phyloP scores from a whole-genome alignment of 2,113 vertebrate species.

The Symphodus melops region DNA sequence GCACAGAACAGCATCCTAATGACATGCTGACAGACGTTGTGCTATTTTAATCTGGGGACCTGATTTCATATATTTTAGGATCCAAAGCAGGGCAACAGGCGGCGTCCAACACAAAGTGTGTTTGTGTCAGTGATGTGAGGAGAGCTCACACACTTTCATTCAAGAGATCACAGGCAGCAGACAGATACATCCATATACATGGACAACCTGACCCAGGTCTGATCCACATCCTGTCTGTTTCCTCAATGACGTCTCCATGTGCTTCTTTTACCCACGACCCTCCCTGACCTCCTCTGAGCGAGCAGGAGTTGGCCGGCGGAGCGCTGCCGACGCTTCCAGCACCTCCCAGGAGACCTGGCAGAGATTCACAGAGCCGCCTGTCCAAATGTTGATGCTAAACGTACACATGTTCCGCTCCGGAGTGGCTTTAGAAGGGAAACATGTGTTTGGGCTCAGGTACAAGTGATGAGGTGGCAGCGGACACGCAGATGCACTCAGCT shows the following conservation, averaged over 20 bases:
- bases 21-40: too few species aligned
- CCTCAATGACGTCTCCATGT: conserved; percentile 1
- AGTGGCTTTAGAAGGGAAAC: conserved; percentile 73
- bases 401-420: conserved; percentile 61
- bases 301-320: conserved; percentile 11
- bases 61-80: too few species aligned
- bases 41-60: too few species aligned
- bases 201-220: too few species aligned
- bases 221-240: conserved; percentile 44
- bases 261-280: conserved; percentile 57
- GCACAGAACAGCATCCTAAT: too few species aligned
- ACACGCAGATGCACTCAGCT: conserved; percentile 59
- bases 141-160: too few species aligned
- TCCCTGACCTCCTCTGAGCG: not conserved
- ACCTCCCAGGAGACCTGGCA: conserved; percentile 38
- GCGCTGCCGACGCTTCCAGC: not conserved
- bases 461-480: conserved; percentile 62
- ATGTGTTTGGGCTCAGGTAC: conserved; percentile 55
- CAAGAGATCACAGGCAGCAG: too few species aligned
- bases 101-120: too few species aligned
- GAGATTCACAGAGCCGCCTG: conserved; percentile 56
- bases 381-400: conserved; percentile 77
- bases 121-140: too few species aligned
- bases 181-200: too few species aligned
- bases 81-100: too few species aligned